Evolutionary conservation across 2,888 invertebrate genomes (phyloP), one percentile per base, ranked within the genome.

Genomic region (Acanthosepion pharaonis): DNA sequence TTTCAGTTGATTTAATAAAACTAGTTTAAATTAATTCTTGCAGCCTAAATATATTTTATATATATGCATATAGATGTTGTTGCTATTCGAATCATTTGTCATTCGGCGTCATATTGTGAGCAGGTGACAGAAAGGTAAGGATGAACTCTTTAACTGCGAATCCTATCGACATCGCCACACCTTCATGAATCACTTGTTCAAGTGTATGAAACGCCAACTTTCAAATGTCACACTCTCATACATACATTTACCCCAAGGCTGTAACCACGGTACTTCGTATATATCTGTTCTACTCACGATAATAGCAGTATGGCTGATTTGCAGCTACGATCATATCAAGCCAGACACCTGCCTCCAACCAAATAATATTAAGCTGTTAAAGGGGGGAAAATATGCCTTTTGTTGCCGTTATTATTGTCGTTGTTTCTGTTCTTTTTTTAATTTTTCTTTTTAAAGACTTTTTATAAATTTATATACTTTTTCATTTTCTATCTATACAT

Each of bases 171-270:
- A 33, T 78, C 33, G 11, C 33, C 33, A 33, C 33, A n/a, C 78
- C n/a, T 78, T 78, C n/a, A 78, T 78, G 78, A 78, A 78, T 78
- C n/a, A 78, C 78, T 78, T 78, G 18, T n/a, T 78, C 78, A 78
- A 78, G n/a, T 78, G 78, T 78, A n/a, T 28, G 78, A 78, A 78
- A 78, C n/a, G 25, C 78, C n/a, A 78, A 25, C n/a, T 28, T 55
- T 55, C 78, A 78, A 78, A 0, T n/a, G n/a, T n/a, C 78, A 9
- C 25, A n/a, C 78, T 28, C n/a, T 78, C 78, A n/a, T 55, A 15
- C 78, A 78, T 78, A 78, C 28, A 78, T 33, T 33, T 33, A 78
- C 78, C 33, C 42, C n/a, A 11, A n/a, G 78, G n/a, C 78, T n/a
- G 78, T n/a, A 33, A 33, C 78, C 33, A 33, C 9, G 33, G 78